Conservation (phyloP, 2,113 vertebrate genomes). For the Aptenodytes forsteri region DNA sequence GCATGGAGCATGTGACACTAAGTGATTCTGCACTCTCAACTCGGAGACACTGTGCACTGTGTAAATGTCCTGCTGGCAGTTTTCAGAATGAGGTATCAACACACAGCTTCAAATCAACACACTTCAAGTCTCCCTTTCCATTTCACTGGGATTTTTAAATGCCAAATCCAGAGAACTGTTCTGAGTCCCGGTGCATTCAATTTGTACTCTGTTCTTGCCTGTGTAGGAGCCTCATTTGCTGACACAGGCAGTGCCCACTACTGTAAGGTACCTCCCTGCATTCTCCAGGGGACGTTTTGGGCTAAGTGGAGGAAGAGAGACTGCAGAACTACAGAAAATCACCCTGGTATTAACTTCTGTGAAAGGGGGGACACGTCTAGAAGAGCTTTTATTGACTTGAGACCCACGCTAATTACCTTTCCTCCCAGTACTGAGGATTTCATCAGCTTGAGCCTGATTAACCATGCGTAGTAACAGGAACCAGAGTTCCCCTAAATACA, state of each 20-base stretch:
- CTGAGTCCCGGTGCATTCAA: background rate
- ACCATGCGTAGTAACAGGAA: background rate
- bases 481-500: background rate
- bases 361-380: background rate
- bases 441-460: background rate
- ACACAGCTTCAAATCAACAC: background rate
- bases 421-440: background rate
- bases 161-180: background rate
- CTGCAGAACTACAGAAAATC: background rate
- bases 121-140: background rate
- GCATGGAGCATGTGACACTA: background rate
- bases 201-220: background rate
- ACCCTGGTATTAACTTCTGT: background rate
- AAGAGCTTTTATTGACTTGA: background rate
- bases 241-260: no score
- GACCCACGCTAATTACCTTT: background rate
- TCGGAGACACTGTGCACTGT: accelerated
- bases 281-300: background rate
- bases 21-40: background rate
- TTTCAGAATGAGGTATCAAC: background rate
- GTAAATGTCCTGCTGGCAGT: background rate
- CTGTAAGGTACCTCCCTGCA: background rate
- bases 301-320: background rate
- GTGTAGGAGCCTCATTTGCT: background rate
- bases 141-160: background rate